phyloP scores from a whole-genome alignment of 1,140 invertebrate genomes.

The Ceratoteleas bidentatus region DNA sequence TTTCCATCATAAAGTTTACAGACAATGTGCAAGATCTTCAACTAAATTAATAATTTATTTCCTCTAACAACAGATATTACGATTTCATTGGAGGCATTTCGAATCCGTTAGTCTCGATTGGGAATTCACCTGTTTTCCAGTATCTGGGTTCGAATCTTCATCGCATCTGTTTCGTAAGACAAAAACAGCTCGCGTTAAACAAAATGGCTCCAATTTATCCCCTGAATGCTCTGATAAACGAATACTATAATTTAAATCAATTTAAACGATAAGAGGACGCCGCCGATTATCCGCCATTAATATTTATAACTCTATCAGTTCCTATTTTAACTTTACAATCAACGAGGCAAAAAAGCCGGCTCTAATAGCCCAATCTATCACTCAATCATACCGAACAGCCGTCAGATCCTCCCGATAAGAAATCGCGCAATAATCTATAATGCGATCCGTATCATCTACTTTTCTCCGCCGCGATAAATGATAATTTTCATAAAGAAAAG shows the following conservation, averaged over 20 bases:
- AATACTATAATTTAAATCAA: slow-evolving; percentile 44
- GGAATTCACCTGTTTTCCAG: too few species aligned
- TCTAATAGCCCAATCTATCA: slow-evolving; percentile 48
- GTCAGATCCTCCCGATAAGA: slow-evolving; percentile 39
- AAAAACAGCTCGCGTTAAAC: background rate
- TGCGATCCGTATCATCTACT: slow-evolving; percentile 47
- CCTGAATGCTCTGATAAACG: slow-evolving; percentile 2
- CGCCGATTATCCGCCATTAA: slow-evolving; percentile 21
- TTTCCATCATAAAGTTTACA: too few species aligned
- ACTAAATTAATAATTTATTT: too few species aligned
- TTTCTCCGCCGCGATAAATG: slow-evolving; percentile 39
- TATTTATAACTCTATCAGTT: slow-evolving; percentile 32
- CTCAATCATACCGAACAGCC: slow-evolving; percentile 35
- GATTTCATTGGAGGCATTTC: too few species aligned
- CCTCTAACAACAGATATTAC: too few species aligned
- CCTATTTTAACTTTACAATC: slow-evolving; percentile 45
- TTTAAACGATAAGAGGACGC: slow-evolving; percentile 30
- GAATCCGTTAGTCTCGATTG: too few species aligned
- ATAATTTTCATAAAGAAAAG: slow-evolving; percentile 63
- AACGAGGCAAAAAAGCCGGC: slow-evolving; percentile 31
- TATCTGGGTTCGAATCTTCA: too few species aligned
- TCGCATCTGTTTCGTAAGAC: too few species aligned
- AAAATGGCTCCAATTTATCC: background rate
- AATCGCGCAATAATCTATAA: slow-evolving; percentile 51
- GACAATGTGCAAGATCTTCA: too few species aligned